Base-by-base conservation (phyloP, 2,888 invertebrate genomes). In the Brachypterus glaber region DNA sequence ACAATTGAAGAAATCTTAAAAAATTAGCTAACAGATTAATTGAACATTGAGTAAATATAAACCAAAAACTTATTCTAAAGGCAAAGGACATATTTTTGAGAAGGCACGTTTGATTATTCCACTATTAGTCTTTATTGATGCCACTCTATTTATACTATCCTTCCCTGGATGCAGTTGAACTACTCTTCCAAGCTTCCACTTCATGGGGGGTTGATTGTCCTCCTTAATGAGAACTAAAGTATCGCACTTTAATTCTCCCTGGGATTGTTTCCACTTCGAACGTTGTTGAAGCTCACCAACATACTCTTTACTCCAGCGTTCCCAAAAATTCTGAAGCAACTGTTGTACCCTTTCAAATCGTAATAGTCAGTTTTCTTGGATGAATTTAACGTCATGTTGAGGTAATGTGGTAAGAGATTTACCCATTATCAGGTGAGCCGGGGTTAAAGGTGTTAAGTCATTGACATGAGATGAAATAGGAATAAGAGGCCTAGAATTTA, bases 271-370 rank as follows among this genome's bases (percentile, higher is more conserved):
- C 53, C 51, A 51, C 15, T 50, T 47, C 0, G 42, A 39, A 1
- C 48, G 30, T 3, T 45, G 43, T 32, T 52, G 49, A 1, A 51
- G 43, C 13, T 35, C 35, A 3, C 46, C 31, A 2, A 55, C 27
- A 8, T 53, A 55, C 13, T 56, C 53, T 5, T 25, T 29, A 5
- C 29, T 36, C 52, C 43, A 50, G 5, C 37, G 32, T 38, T 33
- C 47, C 52, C 33, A 52, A 8, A 39, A 45, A 27, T 48, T 39
- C 21, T 53, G 52, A 2, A 18, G 13, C 5, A 42, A 25, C 3
- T 40, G 38, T 25, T 51, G 51, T 1, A 52, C 18, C 13, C n/a
- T n/a, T n/a, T n/a, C n/a, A n/a, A n/a, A n/a, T n/a, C n/a, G n/a
- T n/a, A n/a, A n/a, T n/a, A n/a, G n/a, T n/a, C n/a, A n/a, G n/a